Conservation (phyloP, 2,888 invertebrate species). For the Nesidiocoris tenuis region DNA sequence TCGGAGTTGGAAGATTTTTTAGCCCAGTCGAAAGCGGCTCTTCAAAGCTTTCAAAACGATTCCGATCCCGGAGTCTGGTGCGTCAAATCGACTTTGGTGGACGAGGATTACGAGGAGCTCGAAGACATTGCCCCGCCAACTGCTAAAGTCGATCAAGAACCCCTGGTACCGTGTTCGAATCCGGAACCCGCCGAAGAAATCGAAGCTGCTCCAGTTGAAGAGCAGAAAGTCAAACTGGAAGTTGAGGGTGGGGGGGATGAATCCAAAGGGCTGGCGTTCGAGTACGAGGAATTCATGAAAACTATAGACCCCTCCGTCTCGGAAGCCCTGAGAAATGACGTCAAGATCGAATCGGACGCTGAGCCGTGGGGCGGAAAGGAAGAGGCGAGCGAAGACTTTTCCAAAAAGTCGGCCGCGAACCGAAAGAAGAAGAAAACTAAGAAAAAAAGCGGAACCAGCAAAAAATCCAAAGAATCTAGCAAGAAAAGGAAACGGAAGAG, state of each 20-base stretch:
- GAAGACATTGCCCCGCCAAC: constrained; percentile 14
- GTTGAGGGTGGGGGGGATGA: constrained; percentile 5
- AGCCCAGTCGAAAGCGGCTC: constrained; percentile 5
- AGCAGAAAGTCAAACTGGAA: neutral
- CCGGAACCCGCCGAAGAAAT: neutral
- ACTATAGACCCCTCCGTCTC: constrained; percentile 55
- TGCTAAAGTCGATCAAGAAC: neutral
- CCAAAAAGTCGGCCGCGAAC: neutral
- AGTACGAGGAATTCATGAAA: constrained; percentile 64
- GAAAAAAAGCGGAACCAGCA: constrained; percentile 47
- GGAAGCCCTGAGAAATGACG: constrained; percentile 49
- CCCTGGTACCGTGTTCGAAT: neutral
- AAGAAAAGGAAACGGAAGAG: constrained; percentile 42
- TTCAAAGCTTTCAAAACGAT: constrained; percentile 21
- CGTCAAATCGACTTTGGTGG: constrained; percentile 35
- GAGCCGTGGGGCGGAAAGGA: neutral
- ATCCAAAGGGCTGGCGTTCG: constrained; percentile 55
- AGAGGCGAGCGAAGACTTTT: neutral
- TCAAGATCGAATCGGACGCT: neutral
- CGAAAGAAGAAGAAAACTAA: constrained; percentile 45
- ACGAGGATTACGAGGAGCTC: constrained; percentile 31
- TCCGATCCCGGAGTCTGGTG: constrained; percentile 31
- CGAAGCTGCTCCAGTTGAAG: neutral
- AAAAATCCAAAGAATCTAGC: constrained; percentile 45
- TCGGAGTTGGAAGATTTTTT: constrained; percentile 24